These are phyloP conservation scores for Urophycis tenuis DNA, from an alignment of 2,797 vertebrate genomes.

Conservation along the genomic window DNA sequence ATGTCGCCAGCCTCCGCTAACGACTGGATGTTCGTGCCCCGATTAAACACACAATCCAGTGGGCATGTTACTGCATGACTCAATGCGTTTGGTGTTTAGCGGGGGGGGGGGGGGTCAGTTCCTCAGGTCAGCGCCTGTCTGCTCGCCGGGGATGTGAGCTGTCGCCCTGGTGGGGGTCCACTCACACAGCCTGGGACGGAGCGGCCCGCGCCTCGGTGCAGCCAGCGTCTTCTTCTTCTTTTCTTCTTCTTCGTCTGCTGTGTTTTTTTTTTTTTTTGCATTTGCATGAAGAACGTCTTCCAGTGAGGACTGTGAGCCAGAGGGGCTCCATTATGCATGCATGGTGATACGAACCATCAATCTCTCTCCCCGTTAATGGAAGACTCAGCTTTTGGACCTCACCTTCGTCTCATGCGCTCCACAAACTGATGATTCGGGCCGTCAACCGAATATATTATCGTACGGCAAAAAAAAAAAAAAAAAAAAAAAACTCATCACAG, in stretches of 20 bases:
- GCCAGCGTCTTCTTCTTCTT: too few species aligned
- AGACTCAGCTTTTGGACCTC: not conserved
- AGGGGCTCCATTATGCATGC: not conserved
- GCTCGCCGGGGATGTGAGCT: not conserved
- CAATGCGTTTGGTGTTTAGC: not conserved
- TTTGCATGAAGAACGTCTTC: not conserved
- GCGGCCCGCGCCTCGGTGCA: not conserved
- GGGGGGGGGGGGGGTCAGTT: not conserved
- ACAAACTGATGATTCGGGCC: not conserved
- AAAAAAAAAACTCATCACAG: not conserved
- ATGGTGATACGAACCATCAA: not conserved
- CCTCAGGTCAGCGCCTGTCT: not conserved
- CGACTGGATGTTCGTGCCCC: slow-evolving; percentile 35
- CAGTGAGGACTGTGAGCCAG: not conserved
- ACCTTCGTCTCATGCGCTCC: not conserved
- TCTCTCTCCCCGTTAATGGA: not conserved
- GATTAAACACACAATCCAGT: slow-evolving; percentile 39
- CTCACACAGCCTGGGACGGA: not conserved
- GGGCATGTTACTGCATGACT: slow-evolving; percentile 15
- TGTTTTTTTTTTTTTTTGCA: not conserved
- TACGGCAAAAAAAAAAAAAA: not conserved
- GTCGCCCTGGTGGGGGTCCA: slow-evolving; percentile 14
- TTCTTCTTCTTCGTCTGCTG: not conserved
- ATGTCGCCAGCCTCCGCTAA: slow-evolving; percentile 39
- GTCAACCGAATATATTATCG: not conserved